These are phyloP conservation scores for Hapalemur alaotrensis DNA, from an alignment of 2,797 vertebrate genomes.

Conservation along the genomic window DNA sequence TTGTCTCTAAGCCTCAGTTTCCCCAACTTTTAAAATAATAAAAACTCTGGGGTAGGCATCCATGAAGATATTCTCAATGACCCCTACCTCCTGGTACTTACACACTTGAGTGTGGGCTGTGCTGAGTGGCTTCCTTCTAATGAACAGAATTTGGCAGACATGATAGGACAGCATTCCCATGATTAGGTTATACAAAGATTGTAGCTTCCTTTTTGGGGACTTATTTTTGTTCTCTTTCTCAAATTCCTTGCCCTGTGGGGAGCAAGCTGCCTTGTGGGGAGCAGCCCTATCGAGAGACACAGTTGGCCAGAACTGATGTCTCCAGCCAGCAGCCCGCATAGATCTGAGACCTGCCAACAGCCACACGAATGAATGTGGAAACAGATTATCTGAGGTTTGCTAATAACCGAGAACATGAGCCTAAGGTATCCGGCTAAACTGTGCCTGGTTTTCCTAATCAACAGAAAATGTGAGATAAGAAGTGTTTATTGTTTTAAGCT, in stretches of 20 bases:
- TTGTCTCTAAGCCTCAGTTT: neutral
- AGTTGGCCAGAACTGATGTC: neutral
- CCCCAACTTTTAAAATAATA: neutral
- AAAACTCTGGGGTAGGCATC: neutral
- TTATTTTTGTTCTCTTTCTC: neutral
- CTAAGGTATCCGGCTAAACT: neutral
- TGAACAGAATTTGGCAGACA: neutral
- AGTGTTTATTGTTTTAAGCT: neutral
- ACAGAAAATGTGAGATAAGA: neutral
- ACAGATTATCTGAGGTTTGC: neutral
- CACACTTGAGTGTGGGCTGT: fast-evolving
- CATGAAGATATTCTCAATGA: neutral
- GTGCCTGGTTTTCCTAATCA: neutral
- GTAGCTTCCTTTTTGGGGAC: neutral
- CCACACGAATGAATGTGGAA: fast-evolving
- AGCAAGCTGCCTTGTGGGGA: neutral
- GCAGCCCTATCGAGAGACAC: neutral
- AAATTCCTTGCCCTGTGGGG: neutral
- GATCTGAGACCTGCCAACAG: neutral
- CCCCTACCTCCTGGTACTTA: neutral
- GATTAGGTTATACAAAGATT: neutral
- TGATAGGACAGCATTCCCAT: neutral
- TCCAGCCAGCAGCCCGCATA: neutral
- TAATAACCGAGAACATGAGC: neutral
- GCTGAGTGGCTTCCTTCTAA: neutral